Evolutionary conservation across 23 tunicate species (phyloP), one percentile per base, ranked within the genome.

Genomic region (Styela plicata): DNA sequence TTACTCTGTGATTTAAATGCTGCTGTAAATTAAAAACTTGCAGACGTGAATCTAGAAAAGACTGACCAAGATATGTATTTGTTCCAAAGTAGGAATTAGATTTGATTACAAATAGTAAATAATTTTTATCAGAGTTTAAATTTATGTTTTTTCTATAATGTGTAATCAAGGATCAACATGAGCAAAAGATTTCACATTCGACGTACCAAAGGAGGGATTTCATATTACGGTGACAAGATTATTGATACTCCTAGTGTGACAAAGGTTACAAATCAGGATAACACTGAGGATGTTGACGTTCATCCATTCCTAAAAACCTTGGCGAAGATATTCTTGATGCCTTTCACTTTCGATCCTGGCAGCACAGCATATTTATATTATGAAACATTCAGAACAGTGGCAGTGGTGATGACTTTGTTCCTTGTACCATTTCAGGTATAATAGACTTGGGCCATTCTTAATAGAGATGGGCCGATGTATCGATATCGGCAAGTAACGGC

Each of bases 361-460:
- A 85, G 86, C 79, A 81, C 31, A 26, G 32, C 36, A 2, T 93
- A 79, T 66, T 33, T 77, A 2, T 19, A 32, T 16, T 93, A 93
- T 69, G 98, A 93, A 35, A 63, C 69, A 5, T 21, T 88, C 29
- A 44, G 93, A 27, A 53, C 36, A 19, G 32, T 88, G 3, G 36
- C 84, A 27, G 81, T 63, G 23, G 23, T 93, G 22, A 21, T 85
- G 1, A 93, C 87, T 1, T 22, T 93, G 63, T 24, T 93, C 7
- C 84, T 93, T 34, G 94, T 93, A 0, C 98, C 98, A 28, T 52
- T 93, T 24, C 93, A 93, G 87, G 98, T 93, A 79, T 30, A 70
- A 44, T 44, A n/a, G n/a, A n/a, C n/a, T n/a, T n/a, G n/a, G n/a
- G n/a, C n/a, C n/a, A n/a, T n/a, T n/a, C n/a, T n/a, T n/a, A n/a